Percentiles rank a stretch among this genome's conserved stretches.
phyloP scores from a whole-genome alignment of 2,113 vertebrate genomes.

The Podarcis muralis region DNA sequence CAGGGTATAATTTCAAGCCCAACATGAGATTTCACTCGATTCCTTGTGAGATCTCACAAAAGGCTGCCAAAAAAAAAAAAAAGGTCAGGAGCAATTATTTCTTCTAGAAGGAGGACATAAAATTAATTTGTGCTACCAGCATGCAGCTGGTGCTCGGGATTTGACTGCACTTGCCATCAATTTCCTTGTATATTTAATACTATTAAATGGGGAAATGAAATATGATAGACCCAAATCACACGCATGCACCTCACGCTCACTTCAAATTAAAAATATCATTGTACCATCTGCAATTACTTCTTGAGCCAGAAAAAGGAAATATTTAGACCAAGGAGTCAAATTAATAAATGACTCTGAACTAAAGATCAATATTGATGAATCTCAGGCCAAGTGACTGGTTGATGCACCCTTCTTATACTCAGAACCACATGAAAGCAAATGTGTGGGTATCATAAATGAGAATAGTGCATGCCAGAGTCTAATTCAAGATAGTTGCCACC shows the following conservation, averaged over 20 bases:
- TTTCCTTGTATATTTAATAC: background rate
- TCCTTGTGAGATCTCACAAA: background rate
- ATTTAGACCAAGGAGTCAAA: slow-evolving; percentile 66
- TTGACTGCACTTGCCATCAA: background rate
- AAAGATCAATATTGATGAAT: slow-evolving; percentile 50
- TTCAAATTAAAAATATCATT: background rate
- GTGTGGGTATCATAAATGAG: background rate
- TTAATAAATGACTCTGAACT: slow-evolving; percentile 64
- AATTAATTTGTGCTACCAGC: background rate
- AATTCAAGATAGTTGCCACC: background rate
- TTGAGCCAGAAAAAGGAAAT: slow-evolving; percentile 45
- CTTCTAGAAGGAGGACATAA: background rate
- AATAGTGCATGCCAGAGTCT: background rate
- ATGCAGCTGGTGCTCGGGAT: background rate
- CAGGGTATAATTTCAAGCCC: background rate
- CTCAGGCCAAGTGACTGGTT: slow-evolving; percentile 21
- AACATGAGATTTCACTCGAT: slow-evolving; percentile 2
- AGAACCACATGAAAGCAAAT: background rate
- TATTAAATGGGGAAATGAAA: background rate
- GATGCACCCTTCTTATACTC: background rate
- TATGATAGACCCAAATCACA: background rate
- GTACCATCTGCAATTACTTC: background rate
- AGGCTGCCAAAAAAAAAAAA: background rate
- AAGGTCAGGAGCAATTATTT: background rate
- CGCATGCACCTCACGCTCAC: background rate